Base-by-base conservation (phyloP, 2,797 vertebrate genomes). In the Sebastiscus tertius region DNA sequence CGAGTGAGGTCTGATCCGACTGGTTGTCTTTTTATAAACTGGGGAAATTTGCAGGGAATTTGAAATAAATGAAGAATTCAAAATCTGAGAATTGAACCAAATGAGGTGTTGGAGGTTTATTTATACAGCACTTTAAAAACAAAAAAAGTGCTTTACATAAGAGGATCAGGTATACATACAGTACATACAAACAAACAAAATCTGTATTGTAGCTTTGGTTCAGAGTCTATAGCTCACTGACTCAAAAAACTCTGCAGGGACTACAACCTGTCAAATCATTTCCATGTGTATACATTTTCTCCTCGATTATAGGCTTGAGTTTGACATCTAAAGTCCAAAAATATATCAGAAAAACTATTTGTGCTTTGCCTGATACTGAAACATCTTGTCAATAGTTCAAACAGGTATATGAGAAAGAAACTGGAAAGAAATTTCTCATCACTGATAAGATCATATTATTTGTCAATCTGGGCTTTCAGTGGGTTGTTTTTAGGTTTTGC, bases 361-460 rank as follows among this genome's bases (percentile, higher is more conserved):
- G 31, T 64, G 61, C 29, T 42, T 24, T 22, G 8, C 12, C 18
- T 36, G 16, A 55, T 34, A 33, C 49, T 62, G 10, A 60, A 65
- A 68, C 13, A 20, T 39, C 16, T 61, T 24, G 11, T 75, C 18
- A 9, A 62, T 27, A 56, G 62, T 39, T 61, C 20, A 61, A 49
- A 63, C 54, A 66, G 55, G 22, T 56, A 63, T 11, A 31, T 29
- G 14, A 64, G 20, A 29, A 11, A 29, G 56, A 16, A 29, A 14
- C 55, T 26, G 13, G 22, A 20, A 75, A n/a, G 31, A 24, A 33
- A 39, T 31, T 0, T 26, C 5, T 63, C 36, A 11, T 71, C 29
- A 22, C 29, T 80, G 54, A 79, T 72, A 65, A 69, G 20, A 66
- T 71, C 29, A 5, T 55, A 67, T 71, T 18, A 26, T 4, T 62